Evolutionary conservation across 2,888 invertebrate genomes (phyloP).

Genomic region (Ormyrus thymus): DNA sequence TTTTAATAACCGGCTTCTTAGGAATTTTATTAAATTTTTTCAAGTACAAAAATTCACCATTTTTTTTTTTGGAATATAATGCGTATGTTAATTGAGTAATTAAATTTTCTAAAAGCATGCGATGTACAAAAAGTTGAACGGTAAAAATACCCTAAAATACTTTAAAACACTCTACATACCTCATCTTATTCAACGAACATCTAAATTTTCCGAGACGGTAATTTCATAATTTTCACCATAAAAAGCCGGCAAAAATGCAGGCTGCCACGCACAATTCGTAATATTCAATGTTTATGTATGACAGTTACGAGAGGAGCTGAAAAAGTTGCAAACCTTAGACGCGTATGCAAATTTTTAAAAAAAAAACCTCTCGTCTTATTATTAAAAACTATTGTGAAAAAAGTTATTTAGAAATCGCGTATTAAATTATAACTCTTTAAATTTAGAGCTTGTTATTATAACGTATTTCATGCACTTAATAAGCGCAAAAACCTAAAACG

Average conservation of each 20-base stretch:
- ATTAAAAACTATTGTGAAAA: conserved; percentile 21
- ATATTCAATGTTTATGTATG: conserved; percentile 53
- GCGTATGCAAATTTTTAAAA: conserved; percentile 23
- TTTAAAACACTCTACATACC: not conserved
- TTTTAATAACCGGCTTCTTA: no score
- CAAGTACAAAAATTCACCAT: no score
- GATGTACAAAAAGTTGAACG: not conserved
- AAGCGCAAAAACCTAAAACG: not conserved
- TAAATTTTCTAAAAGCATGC: not conserved
- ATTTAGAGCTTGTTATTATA: not conserved
- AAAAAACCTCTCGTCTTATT: conserved; percentile 30
- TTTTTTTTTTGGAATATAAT: not conserved
- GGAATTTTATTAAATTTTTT: no score
- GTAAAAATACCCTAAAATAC: not conserved
- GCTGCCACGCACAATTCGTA: conserved; percentile 20
- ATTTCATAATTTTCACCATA: conserved; percentile 32
- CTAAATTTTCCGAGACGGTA: conserved; percentile 34
- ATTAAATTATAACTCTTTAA: not conserved
- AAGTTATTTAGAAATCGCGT: not conserved
- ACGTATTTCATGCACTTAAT: not conserved
- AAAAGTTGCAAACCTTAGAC: not conserved
- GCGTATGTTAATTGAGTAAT: no score
- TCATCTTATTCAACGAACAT: not conserved
- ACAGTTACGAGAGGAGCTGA: conserved; percentile 15
- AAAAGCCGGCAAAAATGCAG: conserved; percentile 25